Conservation (phyloP, 2,888 invertebrate species). For the Sesamia inferens region DNA sequence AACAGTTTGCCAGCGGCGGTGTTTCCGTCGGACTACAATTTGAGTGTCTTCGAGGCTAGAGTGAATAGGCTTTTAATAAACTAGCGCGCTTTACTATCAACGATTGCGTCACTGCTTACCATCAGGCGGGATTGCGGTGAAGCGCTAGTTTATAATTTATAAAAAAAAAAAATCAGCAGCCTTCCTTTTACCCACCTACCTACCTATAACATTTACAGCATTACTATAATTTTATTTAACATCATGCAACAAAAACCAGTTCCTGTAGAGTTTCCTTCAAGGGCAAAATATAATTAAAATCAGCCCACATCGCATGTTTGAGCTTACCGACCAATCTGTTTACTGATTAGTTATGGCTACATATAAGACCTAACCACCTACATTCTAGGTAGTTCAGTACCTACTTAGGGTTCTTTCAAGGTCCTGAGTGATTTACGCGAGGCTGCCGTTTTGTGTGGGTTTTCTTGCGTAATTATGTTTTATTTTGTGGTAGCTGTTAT, state of each 20-base stretch:
- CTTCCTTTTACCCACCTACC: not conserved
- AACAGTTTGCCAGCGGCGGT: too few relatives aligned
- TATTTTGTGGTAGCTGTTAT: conserved; percentile 12
- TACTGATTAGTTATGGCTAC: conserved; percentile 59
- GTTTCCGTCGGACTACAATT: too few relatives aligned
- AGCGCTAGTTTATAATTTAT: too few relatives aligned
- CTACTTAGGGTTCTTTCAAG: conserved; percentile 57
- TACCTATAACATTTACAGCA: not conserved
- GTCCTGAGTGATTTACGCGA: conserved; percentile 46
- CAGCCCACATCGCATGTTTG: conserved; percentile 60
- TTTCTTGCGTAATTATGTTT: conserved; percentile 33
- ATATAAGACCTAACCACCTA: conserved; percentile 52
- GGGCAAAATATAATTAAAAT: conserved; percentile 56
- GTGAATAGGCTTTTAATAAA: too few relatives aligned
- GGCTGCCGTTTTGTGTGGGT: conserved; percentile 33
- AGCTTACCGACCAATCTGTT: conserved; percentile 59
- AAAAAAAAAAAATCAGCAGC: too few relatives aligned
- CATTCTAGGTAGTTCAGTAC: conserved; percentile 27
- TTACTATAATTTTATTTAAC: conserved; percentile 11
- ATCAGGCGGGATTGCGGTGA: too few relatives aligned
- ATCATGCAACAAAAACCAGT: conserved; percentile 35
- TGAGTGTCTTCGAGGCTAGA: too few relatives aligned
- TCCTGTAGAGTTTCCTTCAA: conserved; percentile 42
- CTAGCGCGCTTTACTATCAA: too few relatives aligned
- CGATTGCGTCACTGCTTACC: too few relatives aligned